phyloP scores from a whole-genome alignment of 23 tunicate genomes.

The Ascidia mentula region DNA sequence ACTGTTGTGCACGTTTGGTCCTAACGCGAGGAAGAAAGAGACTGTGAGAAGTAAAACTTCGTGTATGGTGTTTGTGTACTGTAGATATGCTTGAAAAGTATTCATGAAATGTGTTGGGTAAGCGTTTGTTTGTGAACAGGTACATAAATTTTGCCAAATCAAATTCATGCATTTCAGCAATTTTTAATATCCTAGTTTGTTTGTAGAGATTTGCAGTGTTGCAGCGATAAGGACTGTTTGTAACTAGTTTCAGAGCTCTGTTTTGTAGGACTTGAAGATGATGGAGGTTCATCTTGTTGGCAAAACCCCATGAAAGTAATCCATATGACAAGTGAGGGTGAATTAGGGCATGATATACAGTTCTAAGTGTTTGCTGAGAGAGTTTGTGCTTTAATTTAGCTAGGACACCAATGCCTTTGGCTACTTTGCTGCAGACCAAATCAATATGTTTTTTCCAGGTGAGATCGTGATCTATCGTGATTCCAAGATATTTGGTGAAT shows the following conservation, averaged over 20 bases:
- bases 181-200: neutral
- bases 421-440: neutral
- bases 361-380: neutral
- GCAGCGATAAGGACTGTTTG: constrained; percentile 4
- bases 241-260: neutral
- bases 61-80: neutral
- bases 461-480: constrained; percentile 1
- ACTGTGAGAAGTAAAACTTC: neutral
- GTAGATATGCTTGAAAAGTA: neutral
- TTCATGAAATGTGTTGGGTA: neutral
- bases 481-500: constrained; percentile 3
- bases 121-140: neutral
- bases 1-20: neutral
- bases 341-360: neutral
- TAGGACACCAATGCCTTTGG: constrained; percentile 2
- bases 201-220: neutral
- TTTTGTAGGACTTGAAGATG: neutral
- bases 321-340: neutral
- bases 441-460: neutral
- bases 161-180: neutral
- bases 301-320: constrained; percentile 7
- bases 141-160: neutral
- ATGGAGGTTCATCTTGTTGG: neutral
- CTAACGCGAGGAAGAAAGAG: neutral
- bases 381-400: neutral